Percentiles rank a stretch among this genome's conserved stretches.
These are phyloP conservation scores for Chaetodon auriga DNA, from an alignment of 2,113 vertebrate genomes.

Conservation along the genomic window DNA sequence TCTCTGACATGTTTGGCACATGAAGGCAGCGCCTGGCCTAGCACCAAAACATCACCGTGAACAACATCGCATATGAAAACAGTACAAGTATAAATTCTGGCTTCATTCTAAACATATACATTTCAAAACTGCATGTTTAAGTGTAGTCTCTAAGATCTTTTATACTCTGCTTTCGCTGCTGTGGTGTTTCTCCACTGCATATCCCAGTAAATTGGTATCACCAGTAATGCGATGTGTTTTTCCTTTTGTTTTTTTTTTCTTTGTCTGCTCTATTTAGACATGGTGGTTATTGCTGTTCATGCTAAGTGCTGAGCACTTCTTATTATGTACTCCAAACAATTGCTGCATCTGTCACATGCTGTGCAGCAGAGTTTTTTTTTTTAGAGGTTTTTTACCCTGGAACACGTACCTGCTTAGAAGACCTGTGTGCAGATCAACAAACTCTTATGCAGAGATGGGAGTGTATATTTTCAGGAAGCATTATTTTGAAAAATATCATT, in stretches of 20 bases:
- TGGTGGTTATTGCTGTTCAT: slow-evolving; percentile 15
- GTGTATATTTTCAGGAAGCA: not conserved
- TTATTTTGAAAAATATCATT: not conserved
- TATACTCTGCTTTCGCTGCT: not conserved
- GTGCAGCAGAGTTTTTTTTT: slow-evolving; percentile 1
- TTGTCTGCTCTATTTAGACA: slow-evolving; percentile 24
- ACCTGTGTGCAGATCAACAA: not conserved
- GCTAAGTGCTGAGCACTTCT: not conserved
- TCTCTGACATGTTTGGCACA: slow-evolving; percentile 32
- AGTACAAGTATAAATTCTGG: slow-evolving; percentile 1
- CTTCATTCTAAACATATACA: not conserved
- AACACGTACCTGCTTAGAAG: not conserved
- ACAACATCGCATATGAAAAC: slow-evolving; percentile 7
- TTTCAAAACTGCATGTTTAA: not conserved
- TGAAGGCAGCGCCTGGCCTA: not conserved
- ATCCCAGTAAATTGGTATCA: not conserved
- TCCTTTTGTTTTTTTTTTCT: not conserved
- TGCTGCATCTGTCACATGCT: slow-evolving; percentile 32
- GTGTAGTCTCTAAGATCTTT: slow-evolving; percentile 9
- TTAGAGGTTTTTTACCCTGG: not conserved
- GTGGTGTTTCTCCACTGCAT: slow-evolving; percentile 5
- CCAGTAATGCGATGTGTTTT: not conserved
- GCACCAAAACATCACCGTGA: slow-evolving; percentile 7
- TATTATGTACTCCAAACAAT: slow-evolving; percentile 29
- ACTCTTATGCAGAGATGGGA: not conserved